phyloP scores from a whole-genome alignment of 2,797 vertebrate species.

The Dermochelys coriacea region DNA sequence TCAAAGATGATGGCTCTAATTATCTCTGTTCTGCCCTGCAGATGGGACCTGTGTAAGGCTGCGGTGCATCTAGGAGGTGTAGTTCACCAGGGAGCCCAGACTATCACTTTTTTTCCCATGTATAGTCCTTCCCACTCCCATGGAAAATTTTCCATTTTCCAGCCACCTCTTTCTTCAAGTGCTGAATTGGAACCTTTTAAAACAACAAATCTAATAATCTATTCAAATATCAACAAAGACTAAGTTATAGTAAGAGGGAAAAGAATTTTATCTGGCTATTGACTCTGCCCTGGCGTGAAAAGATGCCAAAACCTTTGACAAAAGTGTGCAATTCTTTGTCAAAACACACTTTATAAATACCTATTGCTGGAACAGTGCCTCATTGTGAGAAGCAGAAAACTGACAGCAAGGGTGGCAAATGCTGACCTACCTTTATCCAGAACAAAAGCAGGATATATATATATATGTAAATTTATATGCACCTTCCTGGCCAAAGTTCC shows the following conservation, averaged over 20 bases:
- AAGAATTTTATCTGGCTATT: conserved; percentile 64
- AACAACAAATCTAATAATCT: conserved; percentile 46
- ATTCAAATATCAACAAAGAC: not conserved
- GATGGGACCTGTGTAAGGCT: not conserved
- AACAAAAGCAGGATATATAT: conserved; percentile 74
- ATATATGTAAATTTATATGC: too few relatives aligned
- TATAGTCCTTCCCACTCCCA: not conserved
- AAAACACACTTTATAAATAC: conserved; percentile 70
- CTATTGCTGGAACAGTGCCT: conserved; percentile 56
- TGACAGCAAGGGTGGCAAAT: conserved; percentile 34
- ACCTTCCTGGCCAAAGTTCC: not conserved
- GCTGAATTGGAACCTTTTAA: conserved; percentile 19
- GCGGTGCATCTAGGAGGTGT: not conserved
- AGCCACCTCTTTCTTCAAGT: conserved; percentile 10
- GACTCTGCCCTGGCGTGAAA: conserved; percentile 63
- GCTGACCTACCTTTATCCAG: conserved; percentile 73
- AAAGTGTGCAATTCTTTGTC: conserved; percentile 34
- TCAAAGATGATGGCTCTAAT: not conserved
- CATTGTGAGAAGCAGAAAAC: conserved; percentile 54
- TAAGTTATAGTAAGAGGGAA: conserved; percentile 19
- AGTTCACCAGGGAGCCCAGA: not conserved
- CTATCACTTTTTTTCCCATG: not conserved
- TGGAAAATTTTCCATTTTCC: conserved; percentile 30
- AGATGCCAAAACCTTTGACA: conserved; percentile 63
- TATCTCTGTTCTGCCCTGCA: not conserved